Base-by-base conservation (phyloP, 2,113 vertebrate species). In the Strix uralensis region DNA sequence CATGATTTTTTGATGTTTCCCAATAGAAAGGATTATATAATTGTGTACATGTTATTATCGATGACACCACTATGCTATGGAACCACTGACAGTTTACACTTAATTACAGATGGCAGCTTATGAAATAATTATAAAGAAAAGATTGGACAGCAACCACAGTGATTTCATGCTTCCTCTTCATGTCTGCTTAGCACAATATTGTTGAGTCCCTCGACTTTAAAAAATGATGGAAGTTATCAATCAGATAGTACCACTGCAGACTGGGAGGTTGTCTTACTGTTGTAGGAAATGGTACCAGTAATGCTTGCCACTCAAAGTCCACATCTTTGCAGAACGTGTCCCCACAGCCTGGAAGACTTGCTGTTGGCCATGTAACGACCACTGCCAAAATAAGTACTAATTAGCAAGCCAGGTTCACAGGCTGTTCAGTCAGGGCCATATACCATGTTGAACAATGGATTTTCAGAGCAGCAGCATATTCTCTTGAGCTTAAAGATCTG, bases 101-200 rank as follows among this genome's bases (percentile, higher is more conserved):
- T 95, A 95, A 97, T 94, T 96, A 77, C 84, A 77, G 81, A 88
- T 74, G 84, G 91, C 91, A 96, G 78, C 36, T 95, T 88, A 96
- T 91, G 57, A 96, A 96, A 95, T 89, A 95, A 94, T 97, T 90
- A 96, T 91, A 82, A 94, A 91, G 90, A 94, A 91, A 81, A 91
- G 88, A 66, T 38, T 85, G 91, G 91, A 79, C 49, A 87, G 83
- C 77, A 82, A 96, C 81, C 83, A 58, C 66, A 78, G 78, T 26
- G 74, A 92, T 88, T 94, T 91, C 78, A 82, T 63, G 62, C 70
- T 88, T 88, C 46, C 84, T 81, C 54, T 90, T 95, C 87, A 77
- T 15, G 42, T 88, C 66, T 83, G 67, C 77, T 94, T 81, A 90
- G 84, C 74, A 77, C 78, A 92, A 70, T 59, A 77, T 42, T 34